Conservation (phyloP, 1,140 invertebrate genomes). For the Lerema accius region DNA sequence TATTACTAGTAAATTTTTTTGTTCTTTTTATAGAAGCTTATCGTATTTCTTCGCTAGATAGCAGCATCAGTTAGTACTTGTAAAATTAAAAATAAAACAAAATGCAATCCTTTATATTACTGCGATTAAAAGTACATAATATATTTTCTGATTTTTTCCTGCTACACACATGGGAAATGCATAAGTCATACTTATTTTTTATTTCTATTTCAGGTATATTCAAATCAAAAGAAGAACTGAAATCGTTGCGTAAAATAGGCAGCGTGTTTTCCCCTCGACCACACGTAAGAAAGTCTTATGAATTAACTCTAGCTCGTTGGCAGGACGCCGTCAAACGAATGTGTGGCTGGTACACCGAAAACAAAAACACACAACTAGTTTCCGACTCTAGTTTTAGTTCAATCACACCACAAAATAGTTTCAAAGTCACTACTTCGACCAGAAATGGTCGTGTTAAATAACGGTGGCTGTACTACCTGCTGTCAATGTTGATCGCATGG, state of each 20-base stretch:
- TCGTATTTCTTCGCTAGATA: too few species aligned
- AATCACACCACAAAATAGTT: constrained; percentile 50
- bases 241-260: constrained; percentile 83
- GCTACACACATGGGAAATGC: too few species aligned
- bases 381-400: constrained; percentile 47
- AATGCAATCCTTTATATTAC: too few species aligned
- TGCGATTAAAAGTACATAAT: too few species aligned
- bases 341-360: constrained; percentile 85
- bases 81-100: too few species aligned
- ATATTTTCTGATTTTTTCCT: too few species aligned
- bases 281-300: constrained; percentile 74
- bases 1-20: too few species aligned
- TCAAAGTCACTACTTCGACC: constrained; percentile 43
- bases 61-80: too few species aligned
- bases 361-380: constrained; percentile 36
- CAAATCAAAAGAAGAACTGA: constrained; percentile 87
- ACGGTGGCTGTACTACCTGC: constrained; percentile 64
- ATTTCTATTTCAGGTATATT: constrained; percentile 85
- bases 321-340: constrained; percentile 87
- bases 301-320: constrained; percentile 84
- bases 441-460: constrained; percentile 60
- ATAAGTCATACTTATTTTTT: not conserved
- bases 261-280: constrained; percentile 85
- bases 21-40: too few species aligned
- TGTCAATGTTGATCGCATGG: too few species aligned